Base-by-base conservation (phyloP, 2,888 invertebrate species). In the Oeneis ivallda region DNA sequence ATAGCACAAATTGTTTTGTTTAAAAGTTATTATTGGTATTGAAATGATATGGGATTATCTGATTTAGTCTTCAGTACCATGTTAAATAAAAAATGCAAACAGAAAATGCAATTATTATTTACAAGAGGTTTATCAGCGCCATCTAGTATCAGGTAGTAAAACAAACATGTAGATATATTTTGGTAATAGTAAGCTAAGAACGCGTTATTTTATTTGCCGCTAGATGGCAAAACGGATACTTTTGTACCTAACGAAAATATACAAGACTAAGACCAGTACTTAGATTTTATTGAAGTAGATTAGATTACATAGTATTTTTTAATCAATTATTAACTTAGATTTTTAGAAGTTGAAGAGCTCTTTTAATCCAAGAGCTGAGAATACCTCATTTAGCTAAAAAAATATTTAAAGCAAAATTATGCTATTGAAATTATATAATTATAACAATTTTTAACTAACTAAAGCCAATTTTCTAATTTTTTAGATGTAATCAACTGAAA, bases 91-190 rank as follows among this genome's bases (percentile, higher is more conserved):
- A 4, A 26, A 26, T 26, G 26, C 5, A 15, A 13, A n/a, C n/a
- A 4, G 4, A 6, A 13, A 11, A 13, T n/a, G n/a, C n/a, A n/a
- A n/a, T n/a, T n/a, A n/a, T 13, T 45, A n/a, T n/a, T 13, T 45
- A 15, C 1, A 45, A 58, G 3, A 34, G 63, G 37, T 26, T 19
- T 32, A 6, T 45, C n/a, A 52, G 19, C 15, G 68, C 43, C 68
- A 65, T 79, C 59, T 73, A 70, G 72, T 62, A 59, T 53, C 37
- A 53, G 45, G 37, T 62, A 62, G 62, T 58, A 3, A 19, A 47
- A 58, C 58, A 47, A 43, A 1, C 2, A 57, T 2, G 56, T 13
- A 13, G n/a, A n/a, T n/a, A n/a, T n/a, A 54, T 13, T 39, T 37
- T 39, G 7, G 34, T 8, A 6, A 34, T 54, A 19, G 54, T 13